Evolutionary conservation across 2,888 invertebrate species (phyloP).

Genomic region (Meandrusa payeni): DNA sequence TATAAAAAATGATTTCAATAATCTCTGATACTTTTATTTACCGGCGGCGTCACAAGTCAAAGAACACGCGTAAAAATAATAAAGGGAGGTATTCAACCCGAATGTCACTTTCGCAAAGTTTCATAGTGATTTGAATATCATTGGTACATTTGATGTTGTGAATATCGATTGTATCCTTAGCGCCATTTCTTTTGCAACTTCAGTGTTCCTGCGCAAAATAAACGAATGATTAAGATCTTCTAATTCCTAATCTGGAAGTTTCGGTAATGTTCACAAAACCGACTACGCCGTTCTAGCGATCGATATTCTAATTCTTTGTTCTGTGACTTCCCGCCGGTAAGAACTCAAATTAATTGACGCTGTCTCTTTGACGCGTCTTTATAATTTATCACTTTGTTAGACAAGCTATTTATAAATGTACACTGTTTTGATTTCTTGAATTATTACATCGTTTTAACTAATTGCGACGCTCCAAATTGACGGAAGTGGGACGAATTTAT

Average conservation of each 20-base stretch:
- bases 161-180: too few relatives aligned
- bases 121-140: too few relatives aligned
- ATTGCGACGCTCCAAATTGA: conserved; percentile 16
- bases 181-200: too few relatives aligned
- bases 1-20: too few relatives aligned
- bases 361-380: conserved; percentile 49
- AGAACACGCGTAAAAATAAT: too few relatives aligned
- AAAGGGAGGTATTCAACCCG: too few relatives aligned
- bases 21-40: too few relatives aligned
- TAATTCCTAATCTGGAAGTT: not conserved
- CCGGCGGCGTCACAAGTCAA: too few relatives aligned
- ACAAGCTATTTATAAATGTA: conserved; percentile 49
- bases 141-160: too few relatives aligned
- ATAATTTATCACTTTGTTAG: conserved; percentile 50
- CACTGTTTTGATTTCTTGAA: conserved; percentile 36
- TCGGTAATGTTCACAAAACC: not conserved
- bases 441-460: conserved; percentile 26
- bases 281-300: not conserved
- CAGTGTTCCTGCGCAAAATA: too few relatives aligned
- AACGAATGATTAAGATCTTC: too few relatives aligned
- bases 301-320: conserved; percentile 33
- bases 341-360: conserved; percentile 52
- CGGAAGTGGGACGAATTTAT: conserved; percentile 13
- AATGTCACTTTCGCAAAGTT: too few relatives aligned
- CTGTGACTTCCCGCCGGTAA: conserved; percentile 43